Percentiles rank a stretch among this genome's conserved stretches.
Conservation (phyloP, 2,888 invertebrate species). For the Therioaphis trifolii region DNA sequence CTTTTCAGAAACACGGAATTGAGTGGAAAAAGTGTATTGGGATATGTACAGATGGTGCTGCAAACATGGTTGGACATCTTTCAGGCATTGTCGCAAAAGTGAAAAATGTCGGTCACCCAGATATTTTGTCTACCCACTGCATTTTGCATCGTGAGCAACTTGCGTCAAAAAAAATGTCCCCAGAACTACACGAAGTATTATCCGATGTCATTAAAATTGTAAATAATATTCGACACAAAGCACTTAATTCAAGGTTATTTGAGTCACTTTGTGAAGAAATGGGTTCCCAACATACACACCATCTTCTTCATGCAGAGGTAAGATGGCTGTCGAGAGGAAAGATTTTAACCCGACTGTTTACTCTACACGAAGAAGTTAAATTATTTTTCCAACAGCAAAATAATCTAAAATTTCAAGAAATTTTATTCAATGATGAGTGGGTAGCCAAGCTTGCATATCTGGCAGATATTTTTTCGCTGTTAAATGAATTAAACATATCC, state of each 20-base stretch:
- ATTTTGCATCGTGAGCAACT: slow-evolving; percentile 63
- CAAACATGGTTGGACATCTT: too few species aligned
- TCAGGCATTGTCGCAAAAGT: slow-evolving; percentile 13
- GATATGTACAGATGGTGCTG: too few species aligned
- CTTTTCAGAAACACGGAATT: too few species aligned
- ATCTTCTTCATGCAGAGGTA: slow-evolving; percentile 44
- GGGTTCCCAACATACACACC: slow-evolving; percentile 43
- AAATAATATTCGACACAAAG: too few species aligned
- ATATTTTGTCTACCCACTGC: slow-evolving; percentile 60
- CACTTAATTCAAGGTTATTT: too few species aligned
- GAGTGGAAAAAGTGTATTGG: too few species aligned
- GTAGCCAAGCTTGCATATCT: slow-evolving; percentile 33
- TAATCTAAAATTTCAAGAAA: slow-evolving; percentile 43
- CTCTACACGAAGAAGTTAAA: slow-evolving; percentile 41
- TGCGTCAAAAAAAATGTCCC: slow-evolving; percentile 40
- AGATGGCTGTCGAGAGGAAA: slow-evolving; percentile 19
- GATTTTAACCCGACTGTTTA: slow-evolving; percentile 32
- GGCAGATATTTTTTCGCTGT: slow-evolving; percentile 16
- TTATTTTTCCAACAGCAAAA: too few species aligned
- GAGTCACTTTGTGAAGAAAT: too few species aligned
- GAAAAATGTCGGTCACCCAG: slow-evolving; percentile 30
- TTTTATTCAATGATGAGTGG: slow-evolving; percentile 43
- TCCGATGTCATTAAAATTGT: too few species aligned
- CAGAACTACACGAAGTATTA: too few species aligned
- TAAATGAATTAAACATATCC: too few species aligned